A percentile compares a stretch with the other conserved stretches of the same genome.
Conservation (phyloP, 2,888 invertebrate species). For the Gastracanthus pulcherrimus region DNA sequence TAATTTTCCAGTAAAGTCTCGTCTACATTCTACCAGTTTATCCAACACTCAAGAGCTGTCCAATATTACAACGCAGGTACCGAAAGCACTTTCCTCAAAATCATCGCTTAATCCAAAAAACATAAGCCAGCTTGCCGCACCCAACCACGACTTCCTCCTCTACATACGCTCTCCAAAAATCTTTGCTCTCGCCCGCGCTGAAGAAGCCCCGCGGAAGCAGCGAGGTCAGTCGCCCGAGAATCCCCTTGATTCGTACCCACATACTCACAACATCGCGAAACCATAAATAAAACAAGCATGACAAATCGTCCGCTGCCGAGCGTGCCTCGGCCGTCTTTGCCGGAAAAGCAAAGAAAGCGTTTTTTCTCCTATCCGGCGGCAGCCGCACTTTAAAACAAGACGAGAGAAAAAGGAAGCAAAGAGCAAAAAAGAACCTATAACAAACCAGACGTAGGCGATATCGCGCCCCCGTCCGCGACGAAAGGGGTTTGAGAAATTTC, state of each 20-base stretch:
- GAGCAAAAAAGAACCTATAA: neutral
- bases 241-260: conserved; percentile 40
- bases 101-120: too few relatives aligned
- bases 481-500: conserved; percentile 40
- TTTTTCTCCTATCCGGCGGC: neutral
- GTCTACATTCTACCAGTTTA: too few relatives aligned
- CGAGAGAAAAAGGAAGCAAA: neutral
- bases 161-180: conserved; percentile 5
- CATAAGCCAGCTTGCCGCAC: too few relatives aligned
- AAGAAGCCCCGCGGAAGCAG: neutral
- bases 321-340: neutral
- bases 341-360: neutral
- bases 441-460: conserved; percentile 16
- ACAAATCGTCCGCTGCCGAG: conserved; percentile 32
- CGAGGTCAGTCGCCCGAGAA: neutral
- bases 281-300: conserved; percentile 47
- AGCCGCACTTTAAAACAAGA: neutral
- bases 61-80: too few relatives aligned
- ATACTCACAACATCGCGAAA: conserved; percentile 19
- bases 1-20: too few relatives aligned
- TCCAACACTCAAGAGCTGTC: too few relatives aligned
- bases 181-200: too few relatives aligned
- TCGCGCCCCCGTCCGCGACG: neutral
- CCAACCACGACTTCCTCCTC: neutral
- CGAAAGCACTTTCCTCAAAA: too few relatives aligned